Base-by-base conservation (phyloP, 2,113 vertebrate genomes). In the Mus pahari region DNA sequence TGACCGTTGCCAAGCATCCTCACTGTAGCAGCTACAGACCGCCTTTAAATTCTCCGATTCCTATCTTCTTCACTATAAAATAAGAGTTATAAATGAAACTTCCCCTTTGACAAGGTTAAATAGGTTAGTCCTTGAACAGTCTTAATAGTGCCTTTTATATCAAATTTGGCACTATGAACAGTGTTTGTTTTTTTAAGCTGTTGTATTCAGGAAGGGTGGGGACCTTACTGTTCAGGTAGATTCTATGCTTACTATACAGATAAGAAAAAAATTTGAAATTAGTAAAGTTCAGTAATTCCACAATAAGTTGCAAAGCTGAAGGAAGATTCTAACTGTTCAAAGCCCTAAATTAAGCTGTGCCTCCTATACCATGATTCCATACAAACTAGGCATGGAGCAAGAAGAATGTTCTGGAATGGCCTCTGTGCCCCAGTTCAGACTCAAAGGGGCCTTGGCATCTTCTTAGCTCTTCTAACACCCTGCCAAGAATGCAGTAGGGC, bases 361-460 rank as follows among this genome's bases (percentile, higher is more conserved):
- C 90, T 74, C 20, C 11, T 36, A 0, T 8, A 55, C 22, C 3
- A 2, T 24, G 3, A 0, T 1, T 20, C 3, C 66, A 12, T 4
- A 0, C 8, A 4, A 70, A 42, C 68, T 7, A 45, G 60, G 20
- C 45, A 19, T 5, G 39, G 33, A 12, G 13, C 20, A 60, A 11
- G 33, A 13, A 78, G 28, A 82, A 36, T 0, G 6, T 0, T 48
- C 33, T 14, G 28, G 26, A 9, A 66, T 45, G 66, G 7, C 71
- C 42, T 50, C 83, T 16, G 10, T 6, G 10, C 6, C 81, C 73
- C 36, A 13, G 48, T 60, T 71, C 78, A 31, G 33, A 58, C 81
- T 90, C 50, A 28, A 83, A 91, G 75, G 39, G 26, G 70, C 48
- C 66, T 86, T 71, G 91, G 89, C 55, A 39, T 71, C 58, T 39